A percentile compares a stretch with the other conserved stretches of the same genome.
phyloP scores from a whole-genome alignment of 2,888 invertebrate genomes.

The Zootermopsis nevadensis region DNA sequence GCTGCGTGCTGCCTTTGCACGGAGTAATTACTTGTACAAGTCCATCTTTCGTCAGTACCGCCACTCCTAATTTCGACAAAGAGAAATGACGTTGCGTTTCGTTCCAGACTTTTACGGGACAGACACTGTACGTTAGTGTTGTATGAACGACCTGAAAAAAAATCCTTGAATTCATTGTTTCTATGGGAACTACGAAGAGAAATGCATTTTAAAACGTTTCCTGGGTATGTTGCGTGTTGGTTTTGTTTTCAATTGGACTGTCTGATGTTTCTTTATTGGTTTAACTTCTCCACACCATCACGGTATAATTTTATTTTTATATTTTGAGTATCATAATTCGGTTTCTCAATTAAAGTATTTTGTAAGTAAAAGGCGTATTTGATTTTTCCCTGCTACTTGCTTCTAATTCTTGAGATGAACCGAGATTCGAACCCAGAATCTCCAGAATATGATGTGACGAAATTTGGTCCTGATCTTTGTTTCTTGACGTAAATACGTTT shows the following conservation, averaged over 20 bases:
- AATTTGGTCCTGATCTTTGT: too few relatives aligned
- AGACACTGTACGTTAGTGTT: not conserved
- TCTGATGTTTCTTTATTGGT: not conserved
- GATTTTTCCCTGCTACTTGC: not conserved
- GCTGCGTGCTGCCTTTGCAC: too few relatives aligned
- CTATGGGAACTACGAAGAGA: not conserved
- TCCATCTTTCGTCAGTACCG: too few relatives aligned
- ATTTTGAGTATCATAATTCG: not conserved
- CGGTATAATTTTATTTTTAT: not conserved
- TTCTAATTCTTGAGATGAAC: not conserved
- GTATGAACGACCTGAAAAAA: not conserved
- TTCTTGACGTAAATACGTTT: too few relatives aligned
- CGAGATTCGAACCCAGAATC: too few relatives aligned
- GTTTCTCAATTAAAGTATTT: not conserved
- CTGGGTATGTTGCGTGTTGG: not conserved
- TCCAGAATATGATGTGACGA: too few relatives aligned
- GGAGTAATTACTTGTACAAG: too few relatives aligned
- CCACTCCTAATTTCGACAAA: too few relatives aligned
- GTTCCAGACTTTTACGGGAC: not conserved
- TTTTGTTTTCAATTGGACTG: not conserved
- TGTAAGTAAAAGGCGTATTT: not conserved
- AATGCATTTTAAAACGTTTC: not conserved
- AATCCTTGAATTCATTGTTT: not conserved
- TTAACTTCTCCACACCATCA: not conserved
- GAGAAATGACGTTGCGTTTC: not conserved